These are phyloP conservation scores for Operophtera brumata DNA, from an alignment of 2,888 invertebrate species.

Conservation along the genomic window DNA sequence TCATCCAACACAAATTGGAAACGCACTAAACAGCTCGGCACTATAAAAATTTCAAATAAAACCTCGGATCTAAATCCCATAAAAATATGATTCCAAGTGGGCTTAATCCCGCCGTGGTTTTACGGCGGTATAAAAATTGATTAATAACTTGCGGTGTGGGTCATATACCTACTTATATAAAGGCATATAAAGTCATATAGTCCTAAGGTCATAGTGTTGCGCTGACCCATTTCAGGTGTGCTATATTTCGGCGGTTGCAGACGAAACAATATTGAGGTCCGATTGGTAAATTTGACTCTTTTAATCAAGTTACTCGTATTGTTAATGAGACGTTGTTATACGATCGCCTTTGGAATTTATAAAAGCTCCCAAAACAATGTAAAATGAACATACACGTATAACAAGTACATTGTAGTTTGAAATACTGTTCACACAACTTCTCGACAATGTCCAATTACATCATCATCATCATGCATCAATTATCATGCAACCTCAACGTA, in stretches of 20 bases:
- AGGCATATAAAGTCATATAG: constrained; percentile 31
- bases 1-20: constrained; percentile 72
- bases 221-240: constrained; percentile 66
- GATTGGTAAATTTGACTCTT: constrained; percentile 36
- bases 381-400: constrained; percentile 11
- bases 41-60: constrained; percentile 70
- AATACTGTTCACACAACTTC: too few relatives aligned
- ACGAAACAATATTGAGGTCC: constrained; percentile 60
- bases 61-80: constrained; percentile 76
- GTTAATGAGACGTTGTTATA: constrained; percentile 21
- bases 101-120: constrained; percentile 73
- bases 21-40: constrained; percentile 61
- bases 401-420: neutral
- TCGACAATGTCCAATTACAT: too few relatives aligned
- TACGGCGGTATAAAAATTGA: constrained; percentile 76
- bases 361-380: constrained; percentile 23
- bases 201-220: constrained; percentile 64
- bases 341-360: constrained; percentile 14
- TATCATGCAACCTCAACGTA: too few relatives aligned
- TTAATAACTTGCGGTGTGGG: constrained; percentile 66
- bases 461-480: too few relatives aligned
- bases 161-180: constrained; percentile 21
- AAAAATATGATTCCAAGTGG: constrained; percentile 76
- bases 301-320: constrained; percentile 47
- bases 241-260: constrained; percentile 70